phyloP scores from a whole-genome alignment of 2,797 vertebrate genomes.

The Pangasius sanitwongsei region DNA sequence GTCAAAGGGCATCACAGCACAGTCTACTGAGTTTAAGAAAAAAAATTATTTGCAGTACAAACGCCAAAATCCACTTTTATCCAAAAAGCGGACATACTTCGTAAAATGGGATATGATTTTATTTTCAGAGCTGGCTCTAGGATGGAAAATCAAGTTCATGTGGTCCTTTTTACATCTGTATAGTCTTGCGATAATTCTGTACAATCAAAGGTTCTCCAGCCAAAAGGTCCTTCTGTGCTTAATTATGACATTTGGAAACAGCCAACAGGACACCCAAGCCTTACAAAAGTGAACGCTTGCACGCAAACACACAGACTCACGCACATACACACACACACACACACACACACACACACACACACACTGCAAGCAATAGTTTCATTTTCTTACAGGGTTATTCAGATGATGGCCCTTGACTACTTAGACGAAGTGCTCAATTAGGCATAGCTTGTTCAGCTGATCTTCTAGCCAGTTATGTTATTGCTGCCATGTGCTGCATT shows the following conservation, averaged over 20 bases:
- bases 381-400: slow-evolving; percentile 71
- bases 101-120: slow-evolving; percentile 26
- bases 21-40: slow-evolving; percentile 16
- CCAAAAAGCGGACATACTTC: slow-evolving; percentile 19
- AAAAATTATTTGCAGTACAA: slow-evolving; percentile 29
- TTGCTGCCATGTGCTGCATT: slow-evolving; percentile 75
- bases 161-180: slow-evolving; percentile 42
- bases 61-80: slow-evolving; percentile 24
- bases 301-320: slow-evolving; percentile 52
- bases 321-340: slow-evolving; percentile 51
- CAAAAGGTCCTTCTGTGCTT: slow-evolving; percentile 62
- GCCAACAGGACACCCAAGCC: slow-evolving; percentile 51
- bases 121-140: slow-evolving; percentile 37
- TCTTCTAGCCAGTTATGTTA: slow-evolving; percentile 73
- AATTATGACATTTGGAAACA: slow-evolving; percentile 63
- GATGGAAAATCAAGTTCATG: slow-evolving; percentile 42
- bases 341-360: slow-evolving; percentile 54
- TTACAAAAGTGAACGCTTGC: slow-evolving; percentile 51
- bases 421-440: slow-evolving; percentile 80
- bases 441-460: slow-evolving; percentile 75
- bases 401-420: slow-evolving; percentile 72
- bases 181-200: slow-evolving; percentile 47
- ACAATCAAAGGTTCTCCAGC: slow-evolving; percentile 52
- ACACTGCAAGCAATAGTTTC: slow-evolving; percentile 61
- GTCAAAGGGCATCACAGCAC: slow-evolving; percentile 24